Base-by-base conservation (phyloP, 2,113 vertebrate genomes). In the Cyanoliseus patagonus region DNA sequence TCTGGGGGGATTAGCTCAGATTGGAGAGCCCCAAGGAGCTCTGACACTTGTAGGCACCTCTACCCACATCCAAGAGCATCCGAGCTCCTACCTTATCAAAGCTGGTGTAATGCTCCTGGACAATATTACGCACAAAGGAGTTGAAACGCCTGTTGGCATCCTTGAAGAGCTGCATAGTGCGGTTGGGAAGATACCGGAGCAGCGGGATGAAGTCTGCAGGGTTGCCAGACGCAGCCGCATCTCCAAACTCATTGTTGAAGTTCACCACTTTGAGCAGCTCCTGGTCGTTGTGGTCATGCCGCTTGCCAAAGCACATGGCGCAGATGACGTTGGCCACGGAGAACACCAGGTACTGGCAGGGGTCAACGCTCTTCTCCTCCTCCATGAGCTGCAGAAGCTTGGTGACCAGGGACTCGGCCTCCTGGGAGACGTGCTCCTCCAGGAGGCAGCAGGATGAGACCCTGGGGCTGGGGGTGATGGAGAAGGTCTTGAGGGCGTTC, bases 291-390 rank as follows among this genome's bases (percentile, higher is more conserved):
- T 99, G 98, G 81, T 94, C 96, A 6, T 99, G 99, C 39, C 98
- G 98, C 18, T 97, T 97, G 53, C 99, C 98, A 2, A 99, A 99
- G 97, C 99, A 99, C 82, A 99, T 99, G 66, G 98, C 98, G 0
- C 98, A 99, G 88, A 99, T 98, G 44, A 99, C 98, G 0, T 98
- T 99, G 41, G 98, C 98, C 53, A 99, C 99, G 0, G 99, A 99
- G 30, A 98, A 97, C 9, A 98, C 98, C 25, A 99, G 66, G 61
- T 98, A 97, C 4, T 52, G 97, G 83, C 93, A 88, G 4, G 86
- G 98, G 27, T 99, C 98, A 99, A 99, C 98, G 83, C 92, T 89
- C 57, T 98, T 98, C 3, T 41, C 0, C 41, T 83, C 2, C 30
- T 83, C 25, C 88, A 55, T 83, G 30, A 77, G 2, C 72, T 55